These are phyloP conservation scores for Triplophysa siluroides DNA, from an alignment of 2,113 vertebrate genomes.

Conservation along the genomic window DNA sequence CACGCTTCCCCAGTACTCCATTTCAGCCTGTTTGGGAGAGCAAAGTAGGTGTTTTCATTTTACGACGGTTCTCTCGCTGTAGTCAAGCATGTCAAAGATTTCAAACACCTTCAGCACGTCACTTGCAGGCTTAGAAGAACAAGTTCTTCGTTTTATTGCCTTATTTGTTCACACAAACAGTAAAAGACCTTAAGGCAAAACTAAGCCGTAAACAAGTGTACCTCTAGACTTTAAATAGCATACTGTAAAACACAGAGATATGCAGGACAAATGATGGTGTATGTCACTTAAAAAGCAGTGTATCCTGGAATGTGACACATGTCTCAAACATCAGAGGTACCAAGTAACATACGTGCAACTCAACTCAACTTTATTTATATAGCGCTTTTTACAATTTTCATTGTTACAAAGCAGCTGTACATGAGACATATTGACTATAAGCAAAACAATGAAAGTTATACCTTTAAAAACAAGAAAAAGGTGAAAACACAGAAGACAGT, in stretches of 20 bases:
- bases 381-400: too few relatives aligned
- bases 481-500: too few relatives aligned
- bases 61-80: slow-evolving; percentile 27
- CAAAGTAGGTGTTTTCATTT: slow-evolving; percentile 31
- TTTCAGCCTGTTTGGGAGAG: background rate
- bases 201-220: background rate
- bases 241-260: background rate
- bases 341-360: background rate
- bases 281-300: background rate
- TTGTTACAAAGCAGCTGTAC: too few relatives aligned
- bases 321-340: background rate
- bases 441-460: too few relatives aligned
- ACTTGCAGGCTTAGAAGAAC: slow-evolving; percentile 44
- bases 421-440: too few relatives aligned
- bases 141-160: slow-evolving; percentile 46
- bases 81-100: slow-evolving; percentile 40
- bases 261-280: background rate
- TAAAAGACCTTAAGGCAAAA: slow-evolving; percentile 8
- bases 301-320: background rate
- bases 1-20: background rate
- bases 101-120: slow-evolving; percentile 27
- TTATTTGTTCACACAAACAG: slow-evolving; percentile 38
- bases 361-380: too few relatives aligned
- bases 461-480: too few relatives aligned
- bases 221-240: background rate